Conservation (phyloP, 2,888 invertebrate genomes). For the Tineola bisselliella region DNA sequence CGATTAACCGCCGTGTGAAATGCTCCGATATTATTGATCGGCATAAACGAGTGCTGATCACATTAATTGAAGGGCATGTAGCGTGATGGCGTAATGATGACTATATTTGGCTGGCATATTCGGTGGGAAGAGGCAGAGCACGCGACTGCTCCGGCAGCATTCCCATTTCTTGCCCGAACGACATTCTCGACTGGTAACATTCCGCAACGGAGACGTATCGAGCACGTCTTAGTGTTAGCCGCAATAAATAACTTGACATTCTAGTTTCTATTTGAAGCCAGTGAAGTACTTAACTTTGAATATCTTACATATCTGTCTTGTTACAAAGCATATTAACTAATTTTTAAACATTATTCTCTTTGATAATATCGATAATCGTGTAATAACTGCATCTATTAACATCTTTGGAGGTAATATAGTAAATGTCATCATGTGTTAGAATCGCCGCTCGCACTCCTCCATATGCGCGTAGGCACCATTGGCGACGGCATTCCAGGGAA, state of each 20-base stretch:
- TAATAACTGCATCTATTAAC: too few species aligned
- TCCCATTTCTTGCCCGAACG: constrained; percentile 9
- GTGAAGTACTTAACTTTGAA: constrained; percentile 1
- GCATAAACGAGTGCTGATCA: neutral
- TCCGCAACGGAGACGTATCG: constrained; percentile 11
- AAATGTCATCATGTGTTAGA: too few species aligned
- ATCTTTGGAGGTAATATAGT: too few species aligned
- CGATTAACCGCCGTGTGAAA: too few species aligned
- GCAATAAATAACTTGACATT: constrained; percentile 13
- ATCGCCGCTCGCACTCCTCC: too few species aligned
- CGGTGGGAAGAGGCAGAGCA: constrained; percentile 22
- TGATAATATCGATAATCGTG: too few species aligned
- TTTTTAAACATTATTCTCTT: neutral
- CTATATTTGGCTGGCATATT: constrained; percentile 3
- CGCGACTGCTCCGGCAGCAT: constrained; percentile 15
- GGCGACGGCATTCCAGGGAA: neutral
- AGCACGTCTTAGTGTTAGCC: constrained; percentile 12
- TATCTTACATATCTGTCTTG: neutral
- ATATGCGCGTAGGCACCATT: neutral
- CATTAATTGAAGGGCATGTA: neutral
- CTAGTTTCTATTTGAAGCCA: constrained; percentile 13
- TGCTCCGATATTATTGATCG: too few species aligned
- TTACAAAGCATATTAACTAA: neutral
- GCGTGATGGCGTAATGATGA: constrained; percentile 1
- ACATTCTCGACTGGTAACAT: constrained; percentile 15